Percentiles rank a stretch among this genome's conserved stretches.
These are phyloP conservation scores for Ariopsis seemanni DNA, from an alignment of 2,113 vertebrate genomes.

Conservation along the genomic window DNA sequence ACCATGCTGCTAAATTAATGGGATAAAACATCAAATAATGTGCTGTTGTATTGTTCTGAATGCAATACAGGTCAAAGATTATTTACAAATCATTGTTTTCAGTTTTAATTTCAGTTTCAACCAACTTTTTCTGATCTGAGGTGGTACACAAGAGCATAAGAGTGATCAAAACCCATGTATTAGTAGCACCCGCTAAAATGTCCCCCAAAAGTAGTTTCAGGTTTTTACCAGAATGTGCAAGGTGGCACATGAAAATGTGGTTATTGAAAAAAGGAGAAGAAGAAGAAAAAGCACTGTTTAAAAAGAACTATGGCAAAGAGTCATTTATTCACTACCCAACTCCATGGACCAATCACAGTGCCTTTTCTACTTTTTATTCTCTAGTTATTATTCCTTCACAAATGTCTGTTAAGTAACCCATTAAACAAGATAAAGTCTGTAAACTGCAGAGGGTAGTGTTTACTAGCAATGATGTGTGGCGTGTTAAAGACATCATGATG, in stretches of 20 bases:
- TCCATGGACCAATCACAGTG: conserved; percentile 45
- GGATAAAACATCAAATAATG: too few relatives aligned
- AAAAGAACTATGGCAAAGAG: background rate
- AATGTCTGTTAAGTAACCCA: conserved; percentile 29
- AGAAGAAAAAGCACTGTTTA: background rate
- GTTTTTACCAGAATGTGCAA: background rate
- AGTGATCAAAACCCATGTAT: too few relatives aligned
- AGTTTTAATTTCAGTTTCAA: too few relatives aligned
- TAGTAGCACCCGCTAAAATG: background rate
- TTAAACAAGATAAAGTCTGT: background rate
- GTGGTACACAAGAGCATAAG: too few relatives aligned
- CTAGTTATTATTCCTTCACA: conserved; percentile 34
- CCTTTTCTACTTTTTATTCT: conserved; percentile 36
- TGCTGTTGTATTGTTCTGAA: too few relatives aligned
- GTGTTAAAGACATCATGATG: background rate
- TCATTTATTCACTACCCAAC: conserved; percentile 45
- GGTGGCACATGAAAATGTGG: background rate
- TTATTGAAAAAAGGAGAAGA: too few relatives aligned
- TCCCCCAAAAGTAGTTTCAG: background rate
- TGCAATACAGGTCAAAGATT: too few relatives aligned
- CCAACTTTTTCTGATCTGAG: too few relatives aligned
- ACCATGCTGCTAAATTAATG: too few relatives aligned
- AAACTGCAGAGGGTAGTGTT: background rate
- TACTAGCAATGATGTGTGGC: background rate
- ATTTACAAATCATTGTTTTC: too few relatives aligned